Base-by-base conservation (phyloP, 2,113 vertebrate species). In the Cinclus cinclus region DNA sequence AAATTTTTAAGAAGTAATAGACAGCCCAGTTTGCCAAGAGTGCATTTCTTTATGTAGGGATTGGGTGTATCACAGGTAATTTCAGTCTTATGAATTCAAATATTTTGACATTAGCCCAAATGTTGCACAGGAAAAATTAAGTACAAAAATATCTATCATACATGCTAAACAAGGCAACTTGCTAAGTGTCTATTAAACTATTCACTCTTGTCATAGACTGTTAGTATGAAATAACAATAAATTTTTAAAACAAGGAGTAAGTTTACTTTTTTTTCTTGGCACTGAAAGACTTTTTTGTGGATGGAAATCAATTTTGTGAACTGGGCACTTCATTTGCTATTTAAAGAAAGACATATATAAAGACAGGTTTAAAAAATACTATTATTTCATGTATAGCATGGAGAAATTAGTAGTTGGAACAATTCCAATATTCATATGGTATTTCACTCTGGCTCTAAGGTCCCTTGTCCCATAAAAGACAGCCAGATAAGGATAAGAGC, bases 311-410 rank as follows among this genome's bases (percentile, higher is more conserved):
- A 47, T 77, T 91, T 80, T 89, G 75, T 64, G 80, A 96, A 91
- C 86, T 63, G 35, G 86, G 44, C 78, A 50, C 35, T 71, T 86
- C 5, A 52, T 95, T 94, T 96, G 89, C 60, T 94, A 71, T 77
- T 79, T 85, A 62, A 91, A 94, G 58, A 50, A 77, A 91, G 87
- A 92, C 75, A 88, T 47, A 62, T 62, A 91, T 74, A 55, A 91
- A 92, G 59, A 88, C 59, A 90, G 18, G 20, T 39, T 70, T 42
- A 70, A 85, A 76, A 70, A 85, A 90, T 73, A 39, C 15, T 55
- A 23, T 75, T 81, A 64, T 79, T 84, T 68, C 30, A 68, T 20
- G 15, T 75, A 30, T 46, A 83, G 76, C 35, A 62, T 4, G 67
- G 14, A 69, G 9, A 90, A 95, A 77, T 74, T 55, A 91, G 31